These are phyloP conservation scores for Tenthredo distinguenda DNA, from an alignment of 2,888 invertebrate species.

Conservation along the genomic window DNA sequence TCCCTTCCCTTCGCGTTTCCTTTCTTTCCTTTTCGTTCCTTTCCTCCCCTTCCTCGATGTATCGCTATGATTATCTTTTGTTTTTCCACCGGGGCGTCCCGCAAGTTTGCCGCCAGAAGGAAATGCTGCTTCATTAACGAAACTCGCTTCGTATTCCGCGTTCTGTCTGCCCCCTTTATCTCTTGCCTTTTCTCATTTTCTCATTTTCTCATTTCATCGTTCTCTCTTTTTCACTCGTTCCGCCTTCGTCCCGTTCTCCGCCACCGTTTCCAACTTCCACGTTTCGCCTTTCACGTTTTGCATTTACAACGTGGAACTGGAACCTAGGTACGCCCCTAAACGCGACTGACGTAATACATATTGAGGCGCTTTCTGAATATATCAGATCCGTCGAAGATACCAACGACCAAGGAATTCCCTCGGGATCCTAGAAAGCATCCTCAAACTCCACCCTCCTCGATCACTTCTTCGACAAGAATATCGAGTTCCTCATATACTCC, in stretches of 20 bases:
- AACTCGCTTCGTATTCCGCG: constrained; percentile 38
- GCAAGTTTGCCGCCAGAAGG: constrained; percentile 35
- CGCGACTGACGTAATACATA: constrained; percentile 43
- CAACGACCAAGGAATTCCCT: constrained; percentile 19
- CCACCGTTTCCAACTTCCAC: background rate
- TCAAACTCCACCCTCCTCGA: constrained; percentile 21
- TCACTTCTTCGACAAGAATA: constrained; percentile 18
- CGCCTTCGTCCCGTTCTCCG: background rate
- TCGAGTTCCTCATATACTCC: background rate
- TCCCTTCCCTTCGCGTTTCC: background rate
- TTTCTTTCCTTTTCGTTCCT: background rate
- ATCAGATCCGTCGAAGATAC: constrained; percentile 37
- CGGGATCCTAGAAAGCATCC: constrained; percentile 28
- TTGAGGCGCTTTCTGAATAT: constrained; percentile 44
- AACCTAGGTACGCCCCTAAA: constrained; percentile 32
- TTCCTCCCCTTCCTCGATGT: constrained; percentile 14
- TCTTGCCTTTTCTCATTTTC: background rate
- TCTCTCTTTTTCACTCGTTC: background rate
- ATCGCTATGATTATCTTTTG: constrained; percentile 51
- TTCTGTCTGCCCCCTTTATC: constrained; percentile 30
- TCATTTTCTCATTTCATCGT: constrained; percentile 10
- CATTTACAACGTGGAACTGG: constrained; percentile 33
- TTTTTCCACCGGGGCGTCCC: constrained; percentile 42
- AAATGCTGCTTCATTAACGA: constrained; percentile 45
- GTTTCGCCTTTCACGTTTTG: constrained; percentile 25